These are phyloP conservation scores for Alloplasta piceator DNA, from an alignment of 2,888 invertebrate genomes.

Conservation along the genomic window DNA sequence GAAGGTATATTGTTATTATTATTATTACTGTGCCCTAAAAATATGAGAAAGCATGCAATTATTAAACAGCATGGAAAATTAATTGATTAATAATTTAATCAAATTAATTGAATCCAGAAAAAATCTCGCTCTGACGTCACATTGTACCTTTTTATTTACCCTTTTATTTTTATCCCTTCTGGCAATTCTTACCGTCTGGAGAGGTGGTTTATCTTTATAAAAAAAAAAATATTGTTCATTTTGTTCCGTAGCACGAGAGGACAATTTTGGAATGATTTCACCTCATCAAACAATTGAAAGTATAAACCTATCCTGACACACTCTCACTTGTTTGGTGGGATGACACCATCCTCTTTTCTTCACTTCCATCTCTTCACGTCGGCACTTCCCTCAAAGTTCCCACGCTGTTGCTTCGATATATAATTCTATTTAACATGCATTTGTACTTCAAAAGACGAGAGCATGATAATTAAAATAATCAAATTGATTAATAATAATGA, in stretches of 20 bases:
- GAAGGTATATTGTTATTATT: too few relatives aligned
- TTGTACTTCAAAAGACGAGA: constrained; percentile 10
- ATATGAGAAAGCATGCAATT: too few relatives aligned
- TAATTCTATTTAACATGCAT: constrained; percentile 21
- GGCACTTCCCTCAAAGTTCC: constrained; percentile 28
- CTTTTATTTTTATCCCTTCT: not conserved
- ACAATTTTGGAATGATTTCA: constrained; percentile 80
- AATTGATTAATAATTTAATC: too few relatives aligned
- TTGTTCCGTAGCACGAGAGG: too few relatives aligned
- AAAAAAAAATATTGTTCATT: too few relatives aligned
- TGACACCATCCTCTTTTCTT: constrained; percentile 79
- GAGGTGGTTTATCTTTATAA: not conserved
- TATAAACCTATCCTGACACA: constrained; percentile 83
- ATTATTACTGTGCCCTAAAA: too few relatives aligned
- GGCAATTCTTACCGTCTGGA: constrained; percentile 13
- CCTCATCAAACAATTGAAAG: constrained; percentile 84
- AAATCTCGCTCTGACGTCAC: constrained; percentile 26
- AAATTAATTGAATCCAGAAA: constrained; percentile 13
- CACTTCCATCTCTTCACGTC: constrained; percentile 42
- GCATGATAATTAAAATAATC: too few relatives aligned
- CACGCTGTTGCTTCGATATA: constrained; percentile 9
- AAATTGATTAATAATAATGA: too few relatives aligned
- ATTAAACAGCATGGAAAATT: too few relatives aligned
- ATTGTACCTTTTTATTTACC: constrained; percentile 14
- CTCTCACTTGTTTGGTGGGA: constrained; percentile 84